These are phyloP conservation scores for Distichodus sexfasciatus DNA, from an alignment of 2,797 vertebrate species.

Conservation along the genomic window DNA sequence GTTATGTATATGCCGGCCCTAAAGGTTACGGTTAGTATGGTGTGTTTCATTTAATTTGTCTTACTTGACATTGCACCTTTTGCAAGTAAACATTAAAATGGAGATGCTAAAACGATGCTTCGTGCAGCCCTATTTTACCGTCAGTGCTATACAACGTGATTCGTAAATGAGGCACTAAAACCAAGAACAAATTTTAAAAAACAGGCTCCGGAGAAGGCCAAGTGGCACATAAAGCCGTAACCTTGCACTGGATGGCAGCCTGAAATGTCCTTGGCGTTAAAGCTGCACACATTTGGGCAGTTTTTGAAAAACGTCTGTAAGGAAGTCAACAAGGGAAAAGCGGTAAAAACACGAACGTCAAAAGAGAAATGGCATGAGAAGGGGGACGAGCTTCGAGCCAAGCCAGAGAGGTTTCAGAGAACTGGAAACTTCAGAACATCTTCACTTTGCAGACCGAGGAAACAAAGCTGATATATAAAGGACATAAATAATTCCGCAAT, in stretches of 20 bases:
- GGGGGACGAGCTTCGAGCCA: not conserved
- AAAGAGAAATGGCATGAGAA: not conserved
- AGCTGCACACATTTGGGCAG: not conserved
- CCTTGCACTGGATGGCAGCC: not conserved
- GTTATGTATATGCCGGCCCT: too few relatives aligned
- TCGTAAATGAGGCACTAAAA: too few relatives aligned
- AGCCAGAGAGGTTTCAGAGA: not conserved
- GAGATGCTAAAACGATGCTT: too few relatives aligned
- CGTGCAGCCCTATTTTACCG: too few relatives aligned
- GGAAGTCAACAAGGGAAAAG: not conserved
- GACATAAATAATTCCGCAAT: conserved; percentile 45
- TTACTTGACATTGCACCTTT: too few relatives aligned
- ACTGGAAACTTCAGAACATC: not conserved
- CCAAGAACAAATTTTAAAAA: too few relatives aligned
- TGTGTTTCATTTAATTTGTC: too few relatives aligned
- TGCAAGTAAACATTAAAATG: too few relatives aligned
- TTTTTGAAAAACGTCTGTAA: not conserved
- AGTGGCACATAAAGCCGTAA: not conserved
- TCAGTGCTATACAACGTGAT: too few relatives aligned
- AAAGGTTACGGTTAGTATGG: too few relatives aligned
- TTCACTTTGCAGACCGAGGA: not conserved
- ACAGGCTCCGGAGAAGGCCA: not conserved
- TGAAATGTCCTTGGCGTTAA: not conserved
- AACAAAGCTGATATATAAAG: not conserved
- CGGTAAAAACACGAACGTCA: not conserved